phyloP scores from a whole-genome alignment of 2,797 vertebrate species.

The Dallia pectoralis region DNA sequence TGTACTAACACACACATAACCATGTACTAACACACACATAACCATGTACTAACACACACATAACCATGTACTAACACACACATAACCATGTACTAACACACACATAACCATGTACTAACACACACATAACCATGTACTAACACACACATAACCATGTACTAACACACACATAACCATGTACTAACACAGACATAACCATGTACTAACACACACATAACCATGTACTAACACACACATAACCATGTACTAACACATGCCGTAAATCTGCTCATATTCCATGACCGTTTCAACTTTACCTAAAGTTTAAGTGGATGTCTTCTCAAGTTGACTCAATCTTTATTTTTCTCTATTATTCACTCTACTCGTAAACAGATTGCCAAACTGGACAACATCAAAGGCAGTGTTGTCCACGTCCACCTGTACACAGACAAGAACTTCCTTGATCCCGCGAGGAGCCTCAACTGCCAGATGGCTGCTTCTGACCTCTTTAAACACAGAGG shows the following conservation, averaged over 20 bases:
- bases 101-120: not conserved
- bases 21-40: not conserved
- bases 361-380: slow-evolving; percentile 78
- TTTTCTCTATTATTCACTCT: not conserved
- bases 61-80: not conserved
- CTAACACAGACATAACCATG: not conserved
- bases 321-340: not conserved
- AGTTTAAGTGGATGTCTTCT: not conserved
- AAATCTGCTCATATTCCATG: not conserved
- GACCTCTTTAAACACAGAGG: slow-evolving; percentile 90
- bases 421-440: slow-evolving; percentile 88
- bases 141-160: not conserved
- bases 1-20: not conserved
- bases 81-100: not conserved
- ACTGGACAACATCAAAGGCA: slow-evolving; percentile 78
- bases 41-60: not conserved
- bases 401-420: slow-evolving; percentile 80
- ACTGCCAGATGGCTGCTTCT: slow-evolving; percentile 84
- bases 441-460: slow-evolving; percentile 81
- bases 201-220: not conserved
- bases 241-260: slow-evolving; percentile 9
- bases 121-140: not conserved
- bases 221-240: not conserved
- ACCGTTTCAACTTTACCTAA: not conserved
- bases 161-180: not conserved